Evolutionary conservation across 2,797 vertebrate species (phyloP).

Genomic region (Cyclopterus lumpus): DNA sequence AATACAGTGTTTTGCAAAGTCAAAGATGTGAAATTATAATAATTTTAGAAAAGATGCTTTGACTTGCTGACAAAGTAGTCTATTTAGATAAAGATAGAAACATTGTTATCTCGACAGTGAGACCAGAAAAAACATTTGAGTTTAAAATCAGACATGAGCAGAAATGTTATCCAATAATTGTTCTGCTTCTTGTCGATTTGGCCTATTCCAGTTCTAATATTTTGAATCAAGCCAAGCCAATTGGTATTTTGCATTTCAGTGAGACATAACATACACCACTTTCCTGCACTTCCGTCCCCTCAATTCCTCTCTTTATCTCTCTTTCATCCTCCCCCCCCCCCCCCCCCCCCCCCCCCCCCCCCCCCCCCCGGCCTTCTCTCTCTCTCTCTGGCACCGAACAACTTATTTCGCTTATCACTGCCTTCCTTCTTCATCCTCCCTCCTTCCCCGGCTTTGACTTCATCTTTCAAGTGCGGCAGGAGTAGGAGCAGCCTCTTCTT

Average conservation of each 20-base stretch:
- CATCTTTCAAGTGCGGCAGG: constrained; percentile 74
- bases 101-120: not conserved
- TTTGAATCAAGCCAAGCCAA: constrained; percentile 43
- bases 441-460: constrained; percentile 78
- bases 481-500: constrained; percentile 40
- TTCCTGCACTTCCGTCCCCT: constrained; percentile 39
- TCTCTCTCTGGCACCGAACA: constrained; percentile 66
- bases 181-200: constrained; percentile 3
- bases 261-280: constrained; percentile 56
- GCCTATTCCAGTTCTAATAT: constrained; percentile 9
- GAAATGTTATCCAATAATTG: not conserved
- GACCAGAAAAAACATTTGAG: not conserved
- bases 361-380: constrained; percentile 32
- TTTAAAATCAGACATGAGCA: not conserved
- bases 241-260: constrained; percentile 64
- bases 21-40: constrained; percentile 9
- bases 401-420: constrained; percentile 82
- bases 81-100: not conserved
- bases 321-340: constrained; percentile 54
- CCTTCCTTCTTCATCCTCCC: constrained; percentile 65
- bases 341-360: constrained; percentile 40
- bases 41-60: constrained; percentile 12
- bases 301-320: constrained; percentile 49
- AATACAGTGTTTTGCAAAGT: constrained; percentile 21
- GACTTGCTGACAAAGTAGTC: not conserved